These are phyloP conservation scores for Aurelia aurita DNA, from an alignment of 30 jellyfish, hydroid and myxozoan genomes.

Conservation along the genomic window DNA sequence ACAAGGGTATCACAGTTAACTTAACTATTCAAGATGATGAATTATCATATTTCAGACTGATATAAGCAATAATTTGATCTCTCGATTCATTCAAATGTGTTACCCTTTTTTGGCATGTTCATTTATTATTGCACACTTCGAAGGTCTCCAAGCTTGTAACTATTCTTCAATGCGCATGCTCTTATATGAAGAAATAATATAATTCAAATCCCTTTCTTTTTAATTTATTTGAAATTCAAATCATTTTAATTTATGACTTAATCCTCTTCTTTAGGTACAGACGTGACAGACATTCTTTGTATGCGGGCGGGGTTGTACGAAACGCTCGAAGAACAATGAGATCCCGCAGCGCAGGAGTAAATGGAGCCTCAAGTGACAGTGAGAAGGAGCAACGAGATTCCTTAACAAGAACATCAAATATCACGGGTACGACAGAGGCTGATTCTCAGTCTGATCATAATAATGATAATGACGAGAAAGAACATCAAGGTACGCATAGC, in stretches of 20 bases:
- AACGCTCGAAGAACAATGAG: conserved; percentile 51
- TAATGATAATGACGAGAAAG: conserved; percentile 41
- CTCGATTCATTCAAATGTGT: too few relatives aligned
- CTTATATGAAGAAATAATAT: too few relatives aligned
- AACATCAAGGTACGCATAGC: conserved; percentile 14
- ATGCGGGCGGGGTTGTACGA: conserved; percentile 83
- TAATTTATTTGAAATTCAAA: too few relatives aligned
- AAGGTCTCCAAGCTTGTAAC: too few relatives aligned
- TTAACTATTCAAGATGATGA: too few relatives aligned
- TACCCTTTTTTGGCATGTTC: too few relatives aligned
- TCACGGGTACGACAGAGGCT: conserved; percentile 66
- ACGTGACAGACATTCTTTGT: conserved; percentile 74
- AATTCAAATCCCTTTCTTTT: not conserved
- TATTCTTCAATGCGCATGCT: too few relatives aligned
- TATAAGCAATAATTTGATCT: too few relatives aligned
- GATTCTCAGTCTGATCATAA: conserved; percentile 55
- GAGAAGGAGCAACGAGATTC: conserved; percentile 80
- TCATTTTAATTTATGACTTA: too few relatives aligned
- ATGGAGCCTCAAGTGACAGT: conserved; percentile 59
- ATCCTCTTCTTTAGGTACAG: conserved; percentile 32
- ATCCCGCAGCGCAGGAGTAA: conserved; percentile 68
- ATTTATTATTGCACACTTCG: too few relatives aligned
- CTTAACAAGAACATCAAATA: conserved; percentile 37
- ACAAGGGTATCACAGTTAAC: too few relatives aligned
- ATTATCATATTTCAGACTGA: too few relatives aligned